phyloP scores from a whole-genome alignment of 1,140 invertebrate genomes.

The Leptoteleia sp. region DNA sequence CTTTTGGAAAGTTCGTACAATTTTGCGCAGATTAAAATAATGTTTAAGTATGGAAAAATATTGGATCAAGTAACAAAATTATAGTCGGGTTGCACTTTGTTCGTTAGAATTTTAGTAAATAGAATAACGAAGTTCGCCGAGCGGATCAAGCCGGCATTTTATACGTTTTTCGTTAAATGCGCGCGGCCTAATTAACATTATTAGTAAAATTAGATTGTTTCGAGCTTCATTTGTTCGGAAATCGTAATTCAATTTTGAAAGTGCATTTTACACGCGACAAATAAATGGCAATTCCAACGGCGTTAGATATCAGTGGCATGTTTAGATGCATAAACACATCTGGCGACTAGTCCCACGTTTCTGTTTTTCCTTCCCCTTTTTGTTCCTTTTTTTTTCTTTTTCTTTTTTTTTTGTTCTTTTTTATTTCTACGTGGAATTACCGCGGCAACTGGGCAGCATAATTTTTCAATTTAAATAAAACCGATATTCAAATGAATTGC shows the following conservation, averaged over 20 bases:
- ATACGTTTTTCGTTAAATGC: constrained; percentile 2
- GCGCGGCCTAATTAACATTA: constrained; percentile 20
- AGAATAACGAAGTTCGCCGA: not conserved
- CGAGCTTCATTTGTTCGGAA: constrained; percentile 2
- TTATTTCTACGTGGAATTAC: constrained; percentile 41
- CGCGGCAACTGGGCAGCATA: constrained; percentile 37
- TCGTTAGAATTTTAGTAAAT: not conserved
- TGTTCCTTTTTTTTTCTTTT: too few relatives aligned
- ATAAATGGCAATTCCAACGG: constrained; percentile 31
- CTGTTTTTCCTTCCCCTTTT: too few relatives aligned
- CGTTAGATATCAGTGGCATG: constrained; percentile 14
- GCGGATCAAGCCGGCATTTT: not conserved
- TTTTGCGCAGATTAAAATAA: constrained; percentile 16
- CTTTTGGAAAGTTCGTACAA: constrained; percentile 23
- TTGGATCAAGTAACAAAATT: not conserved
- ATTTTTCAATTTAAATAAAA: constrained; percentile 65
- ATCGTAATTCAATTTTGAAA: constrained; percentile 36
- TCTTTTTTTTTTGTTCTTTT: too few relatives aligned
- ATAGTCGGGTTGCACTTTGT: not conserved
- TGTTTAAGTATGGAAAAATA: constrained; percentile 18
- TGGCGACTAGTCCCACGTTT: constrained; percentile 33
- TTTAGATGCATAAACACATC: constrained; percentile 56
- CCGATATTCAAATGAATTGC: constrained; percentile 59
- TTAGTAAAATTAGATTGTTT: constrained; percentile 20
- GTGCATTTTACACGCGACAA: constrained; percentile 22